phyloP scores from a whole-genome alignment of 2,888 invertebrate genomes.

The Lasius fuliginosus region DNA sequence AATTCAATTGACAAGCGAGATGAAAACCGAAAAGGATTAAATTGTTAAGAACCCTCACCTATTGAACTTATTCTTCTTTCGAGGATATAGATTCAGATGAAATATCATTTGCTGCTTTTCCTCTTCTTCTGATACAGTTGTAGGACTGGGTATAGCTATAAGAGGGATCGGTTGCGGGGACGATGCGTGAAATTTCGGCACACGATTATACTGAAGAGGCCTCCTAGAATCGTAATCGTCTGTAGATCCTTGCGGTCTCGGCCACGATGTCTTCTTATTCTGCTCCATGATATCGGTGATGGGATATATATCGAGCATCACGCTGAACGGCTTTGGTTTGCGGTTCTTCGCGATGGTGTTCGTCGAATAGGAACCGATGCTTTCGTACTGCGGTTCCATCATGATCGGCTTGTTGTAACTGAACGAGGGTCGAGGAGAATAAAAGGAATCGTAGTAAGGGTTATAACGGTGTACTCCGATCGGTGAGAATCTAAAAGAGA shows the following conservation, averaged over 20 bases:
- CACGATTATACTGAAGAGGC: constrained; percentile 75
- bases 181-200: constrained; percentile 72
- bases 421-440: constrained; percentile 75
- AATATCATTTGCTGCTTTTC: constrained; percentile 89
- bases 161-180: constrained; percentile 72
- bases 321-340: constrained; percentile 88
- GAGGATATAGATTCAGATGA: constrained; percentile 90
- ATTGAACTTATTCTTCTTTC: constrained; percentile 85
- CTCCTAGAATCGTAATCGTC: constrained; percentile 79
- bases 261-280: constrained; percentile 75
- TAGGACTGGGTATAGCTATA: constrained; percentile 73
- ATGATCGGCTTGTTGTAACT: constrained; percentile 69
- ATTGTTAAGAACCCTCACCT: constrained; percentile 73
- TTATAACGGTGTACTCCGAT: constrained; percentile 80
- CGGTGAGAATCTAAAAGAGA: constrained; percentile 81
- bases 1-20: not conserved
- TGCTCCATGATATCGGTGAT: constrained; percentile 85
- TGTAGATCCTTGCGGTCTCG: constrained; percentile 63
- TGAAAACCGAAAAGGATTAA: not conserved
- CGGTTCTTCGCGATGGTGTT: constrained; percentile 73
- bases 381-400: constrained; percentile 77
- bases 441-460: constrained; percentile 78
- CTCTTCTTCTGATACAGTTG: constrained; percentile 75
- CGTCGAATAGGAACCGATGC: constrained; percentile 60
- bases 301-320: constrained; percentile 90